Evolutionary conservation across 2,113 vertebrate genomes (phyloP), one percentile per base, ranked within the genome.

Genomic region (Pangasianodon hypophthalmus): DNA sequence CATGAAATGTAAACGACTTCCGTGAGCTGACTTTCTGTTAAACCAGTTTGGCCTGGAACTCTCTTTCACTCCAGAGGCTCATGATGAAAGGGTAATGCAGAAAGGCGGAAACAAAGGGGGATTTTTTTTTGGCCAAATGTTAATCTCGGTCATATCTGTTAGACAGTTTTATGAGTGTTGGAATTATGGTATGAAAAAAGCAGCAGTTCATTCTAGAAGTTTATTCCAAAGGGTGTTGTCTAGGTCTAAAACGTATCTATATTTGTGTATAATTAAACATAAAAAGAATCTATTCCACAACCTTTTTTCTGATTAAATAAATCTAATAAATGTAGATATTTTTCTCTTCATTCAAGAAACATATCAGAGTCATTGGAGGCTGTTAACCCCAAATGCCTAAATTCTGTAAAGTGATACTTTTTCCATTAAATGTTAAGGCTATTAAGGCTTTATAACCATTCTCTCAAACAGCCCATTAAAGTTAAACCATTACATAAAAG

Each of bases 31-130:
- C 87, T 95, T 85, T 95, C 95, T 94, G 96, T 96, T 92, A 89
- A 96, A 96, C 96, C 94, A 85, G 96, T 96, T 95, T 90, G 90
- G 89, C 93, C 90, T 46, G 67, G 44, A 69, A 90, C 84, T 69
- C 29, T 64, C 24, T 75, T 92, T 92, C 75, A 88, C 69, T 87
- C 77, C 84, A 50, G 87, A 13, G 67, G 77, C 73, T 29, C 26
- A 75, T 84, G 46, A 75, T 87, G 85, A 89, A 90, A 79, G 32
- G 62, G 32, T 60, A 83, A 88, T 56, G 77, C 75, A 44, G 13
- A 87, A 85, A 21, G 21, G 44, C 48, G 52, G 26, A 60, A 79
- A 83, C 77, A 83, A 86, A 80, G 37, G 67, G 64, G n/a, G n/a
- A 24, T 32, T 54, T 82, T 32, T 32, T 32, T 82, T 18, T 48